These are phyloP conservation scores for Fabriciana adippe DNA, from an alignment of 2,888 invertebrate species.

Conservation along the genomic window DNA sequence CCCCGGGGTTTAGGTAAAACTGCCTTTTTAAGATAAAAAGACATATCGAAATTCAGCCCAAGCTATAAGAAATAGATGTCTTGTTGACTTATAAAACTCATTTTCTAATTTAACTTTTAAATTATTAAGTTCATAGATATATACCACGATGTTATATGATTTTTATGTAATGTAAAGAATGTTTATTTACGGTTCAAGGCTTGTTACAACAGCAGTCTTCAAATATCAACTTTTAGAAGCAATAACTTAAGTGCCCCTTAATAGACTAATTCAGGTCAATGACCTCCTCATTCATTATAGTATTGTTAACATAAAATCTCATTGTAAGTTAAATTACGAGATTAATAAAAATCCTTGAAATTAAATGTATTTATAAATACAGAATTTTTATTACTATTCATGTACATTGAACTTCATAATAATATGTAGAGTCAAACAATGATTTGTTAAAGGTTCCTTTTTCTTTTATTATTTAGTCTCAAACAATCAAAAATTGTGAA, in stretches of 20 bases:
- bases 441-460: too few species aligned
- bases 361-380: slow-evolving; percentile 3
- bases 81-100: too few species aligned
- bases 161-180: neutral
- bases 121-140: too few species aligned
- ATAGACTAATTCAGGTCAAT: slow-evolving; percentile 8
- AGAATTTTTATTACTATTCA: slow-evolving; percentile 6
- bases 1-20: too few species aligned
- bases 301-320: slow-evolving; percentile 15
- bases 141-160: neutral
- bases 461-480: too few species aligned
- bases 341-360: slow-evolving; percentile 16
- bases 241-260: slow-evolving; percentile 18
- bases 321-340: slow-evolving; percentile 14
- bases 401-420: neutral
- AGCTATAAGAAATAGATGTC: too few species aligned
- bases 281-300: slow-evolving; percentile 8
- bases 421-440: too few species aligned
- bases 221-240: slow-evolving; percentile 19
- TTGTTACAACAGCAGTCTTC: neutral
- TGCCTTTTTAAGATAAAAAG: too few species aligned
- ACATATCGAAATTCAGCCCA: too few species aligned
- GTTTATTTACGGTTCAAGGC: slow-evolving; percentile 11
- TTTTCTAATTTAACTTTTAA: too few species aligned
- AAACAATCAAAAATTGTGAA: too few species aligned